phyloP scores from a whole-genome alignment of 1,140 invertebrate species.

The Periplaneta americana region DNA sequence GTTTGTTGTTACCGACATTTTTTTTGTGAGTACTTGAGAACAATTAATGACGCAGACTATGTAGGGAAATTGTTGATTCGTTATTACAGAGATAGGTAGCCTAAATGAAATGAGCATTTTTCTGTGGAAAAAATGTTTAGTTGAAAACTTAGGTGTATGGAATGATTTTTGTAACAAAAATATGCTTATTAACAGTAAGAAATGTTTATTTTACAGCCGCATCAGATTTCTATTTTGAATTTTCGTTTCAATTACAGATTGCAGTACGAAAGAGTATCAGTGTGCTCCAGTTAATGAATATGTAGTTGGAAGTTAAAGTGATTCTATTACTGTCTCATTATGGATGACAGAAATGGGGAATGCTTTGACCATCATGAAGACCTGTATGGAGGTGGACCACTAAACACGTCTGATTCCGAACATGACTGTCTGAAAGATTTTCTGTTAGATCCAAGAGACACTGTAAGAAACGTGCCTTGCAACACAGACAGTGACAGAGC shows the following conservation, averaged over 20 bases:
- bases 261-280: not conserved
- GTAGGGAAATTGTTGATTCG: too few species aligned
- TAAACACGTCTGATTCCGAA: slow-evolving; percentile 10
- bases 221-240: not conserved
- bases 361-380: slow-evolving; percentile 13
- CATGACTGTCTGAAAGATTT: slow-evolving; percentile 13
- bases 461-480: slow-evolving; percentile 7
- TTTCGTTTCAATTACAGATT: not conserved
- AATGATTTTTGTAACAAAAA: too few species aligned
- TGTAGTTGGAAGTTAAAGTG: not conserved
- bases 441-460: slow-evolving; percentile 12
- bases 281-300: not conserved
- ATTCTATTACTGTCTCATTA: not conserved
- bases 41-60: too few species aligned
- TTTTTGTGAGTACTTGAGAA: too few species aligned
- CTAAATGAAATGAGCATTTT: not conserved
- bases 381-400: not conserved
- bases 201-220: not conserved
- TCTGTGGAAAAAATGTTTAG: not conserved
- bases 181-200: too few species aligned
- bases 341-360: slow-evolving; percentile 14
- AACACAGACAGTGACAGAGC: not conserved
- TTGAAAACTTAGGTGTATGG: too few species aligned
- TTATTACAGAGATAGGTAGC: too few species aligned
- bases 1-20: too few species aligned